These are phyloP conservation scores for Protobothrops flavoviridis DNA, from an alignment of 2,113 vertebrate species.

Conservation along the genomic window DNA sequence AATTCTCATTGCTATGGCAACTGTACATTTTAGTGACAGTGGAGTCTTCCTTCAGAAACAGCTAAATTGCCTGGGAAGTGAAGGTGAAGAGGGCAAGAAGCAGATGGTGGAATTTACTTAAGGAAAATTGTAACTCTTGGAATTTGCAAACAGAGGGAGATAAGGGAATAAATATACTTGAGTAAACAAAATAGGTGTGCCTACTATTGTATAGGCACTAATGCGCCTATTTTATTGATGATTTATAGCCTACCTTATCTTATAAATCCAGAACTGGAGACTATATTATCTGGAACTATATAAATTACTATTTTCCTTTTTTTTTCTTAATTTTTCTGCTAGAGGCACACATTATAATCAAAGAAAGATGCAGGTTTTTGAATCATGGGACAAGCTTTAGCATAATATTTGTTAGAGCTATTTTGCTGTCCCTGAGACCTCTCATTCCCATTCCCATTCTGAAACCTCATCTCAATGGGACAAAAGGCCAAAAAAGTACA, in stretches of 20 bases:
- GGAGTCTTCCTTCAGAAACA: slow-evolving; percentile 63
- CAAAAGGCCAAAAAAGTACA: background rate
- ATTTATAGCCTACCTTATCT: background rate
- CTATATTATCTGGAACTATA: background rate
- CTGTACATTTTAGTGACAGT: slow-evolving; percentile 63
- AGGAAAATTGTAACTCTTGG: slow-evolving; percentile 48
- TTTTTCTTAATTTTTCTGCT: slow-evolving; percentile 9
- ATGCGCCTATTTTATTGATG: background rate
- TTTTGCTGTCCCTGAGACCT: background rate
- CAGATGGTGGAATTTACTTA: slow-evolving; percentile 52
- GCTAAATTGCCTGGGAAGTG: slow-evolving; percentile 55
- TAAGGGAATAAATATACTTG: background rate
- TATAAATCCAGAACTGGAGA: background rate
- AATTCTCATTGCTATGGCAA: slow-evolving; percentile 60
- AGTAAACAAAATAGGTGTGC: slow-evolving; percentile 24
- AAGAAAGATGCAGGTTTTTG: slow-evolving; percentile 18
- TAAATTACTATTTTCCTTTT: background rate
- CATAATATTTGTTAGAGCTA: background rate
- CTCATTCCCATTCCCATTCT: background rate
- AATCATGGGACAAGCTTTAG: fast-evolving
- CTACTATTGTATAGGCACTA: slow-evolving; percentile 38
- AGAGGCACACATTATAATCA: background rate
- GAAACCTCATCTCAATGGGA: background rate
- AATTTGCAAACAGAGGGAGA: slow-evolving; percentile 33
- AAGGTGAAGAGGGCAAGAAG: slow-evolving; percentile 53